A percentile compares a stretch with the other conserved stretches of the same genome.
Conservation (phyloP, 2,888 invertebrate species). For the Eulithis testata region DNA sequence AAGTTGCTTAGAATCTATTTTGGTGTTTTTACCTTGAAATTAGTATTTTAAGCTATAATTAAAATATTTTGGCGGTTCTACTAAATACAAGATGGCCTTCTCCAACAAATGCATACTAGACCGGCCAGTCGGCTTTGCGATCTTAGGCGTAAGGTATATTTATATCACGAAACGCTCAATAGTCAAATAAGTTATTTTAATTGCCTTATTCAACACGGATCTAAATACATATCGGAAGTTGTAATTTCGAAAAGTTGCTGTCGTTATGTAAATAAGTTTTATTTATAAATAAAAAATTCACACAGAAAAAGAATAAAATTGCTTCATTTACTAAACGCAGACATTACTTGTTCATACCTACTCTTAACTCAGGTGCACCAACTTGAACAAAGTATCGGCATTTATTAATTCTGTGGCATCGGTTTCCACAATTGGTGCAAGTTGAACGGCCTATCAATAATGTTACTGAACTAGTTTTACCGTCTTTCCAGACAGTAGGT, state of each 20-base stretch:
- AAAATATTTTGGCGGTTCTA: constrained; percentile 27
- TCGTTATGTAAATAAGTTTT: too few relatives aligned
- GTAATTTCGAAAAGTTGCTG: too few relatives aligned
- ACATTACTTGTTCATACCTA: too few relatives aligned
- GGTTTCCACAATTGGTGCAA: neutral
- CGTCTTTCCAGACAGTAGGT: constrained; percentile 1
- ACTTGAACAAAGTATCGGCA: too few relatives aligned
- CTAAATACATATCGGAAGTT: too few relatives aligned
- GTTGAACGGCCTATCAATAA: neutral
- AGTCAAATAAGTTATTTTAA: neutral
- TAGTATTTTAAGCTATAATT: constrained; percentile 17
- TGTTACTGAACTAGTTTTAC: neutral
- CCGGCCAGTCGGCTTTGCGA: neutral
- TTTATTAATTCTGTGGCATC: too few relatives aligned
- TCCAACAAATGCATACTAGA: constrained; percentile 13
- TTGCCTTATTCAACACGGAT: too few relatives aligned
- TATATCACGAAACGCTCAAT: neutral
- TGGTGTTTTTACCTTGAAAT: constrained; percentile 34
- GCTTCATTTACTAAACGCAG: too few relatives aligned
- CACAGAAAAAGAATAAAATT: too few relatives aligned
- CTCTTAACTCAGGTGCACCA: too few relatives aligned
- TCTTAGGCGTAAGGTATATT: too few relatives aligned
- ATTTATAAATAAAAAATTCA: too few relatives aligned
- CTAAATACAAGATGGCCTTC: constrained; percentile 21
- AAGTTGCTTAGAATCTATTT: constrained; percentile 26